Percentiles rank a stretch among this genome's conserved stretches.
These are phyloP conservation scores for Eptesicus fuscus DNA, from an alignment of 2,113 vertebrate species.

Conservation along the genomic window DNA sequence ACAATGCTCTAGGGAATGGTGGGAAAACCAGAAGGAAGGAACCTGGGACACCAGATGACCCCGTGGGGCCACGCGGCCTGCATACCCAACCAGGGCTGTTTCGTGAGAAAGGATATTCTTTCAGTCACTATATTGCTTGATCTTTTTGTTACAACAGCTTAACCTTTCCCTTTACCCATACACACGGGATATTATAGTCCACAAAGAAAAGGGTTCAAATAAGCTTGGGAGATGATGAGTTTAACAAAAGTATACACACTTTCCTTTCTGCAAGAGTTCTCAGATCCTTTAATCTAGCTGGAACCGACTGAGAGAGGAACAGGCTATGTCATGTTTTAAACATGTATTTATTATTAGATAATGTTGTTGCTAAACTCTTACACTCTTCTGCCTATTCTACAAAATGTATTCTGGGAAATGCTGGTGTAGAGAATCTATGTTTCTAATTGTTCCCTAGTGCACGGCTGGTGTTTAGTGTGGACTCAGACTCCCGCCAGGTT, in stretches of 20 bases:
- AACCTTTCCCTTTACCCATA: neutral
- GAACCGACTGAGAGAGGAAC: neutral
- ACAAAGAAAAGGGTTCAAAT: neutral
- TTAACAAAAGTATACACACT: neutral
- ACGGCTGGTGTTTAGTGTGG: neutral
- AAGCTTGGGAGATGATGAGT: neutral
- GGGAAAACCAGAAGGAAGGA: neutral
- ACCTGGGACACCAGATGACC: neutral
- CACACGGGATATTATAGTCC: neutral
- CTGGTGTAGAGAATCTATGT: neutral
- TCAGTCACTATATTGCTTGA: neutral
- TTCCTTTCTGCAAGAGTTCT: neutral
- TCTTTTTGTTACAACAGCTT: neutral
- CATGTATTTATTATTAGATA: neutral
- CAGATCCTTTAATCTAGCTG: neutral
- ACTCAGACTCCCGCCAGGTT: neutral
- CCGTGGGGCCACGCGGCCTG: neutral
- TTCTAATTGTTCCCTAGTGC: neutral
- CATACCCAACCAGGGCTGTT: neutral
- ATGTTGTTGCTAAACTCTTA: neutral
- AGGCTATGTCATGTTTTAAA: neutral
- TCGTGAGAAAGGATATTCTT: neutral
- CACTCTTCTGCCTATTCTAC: neutral
- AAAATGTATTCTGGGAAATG: neutral
- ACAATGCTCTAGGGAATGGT: neutral